Percentiles rank a stretch among this genome's conserved stretches.
phyloP scores from a whole-genome alignment of 2,113 vertebrate genomes.

The Calonectris borealis region DNA sequence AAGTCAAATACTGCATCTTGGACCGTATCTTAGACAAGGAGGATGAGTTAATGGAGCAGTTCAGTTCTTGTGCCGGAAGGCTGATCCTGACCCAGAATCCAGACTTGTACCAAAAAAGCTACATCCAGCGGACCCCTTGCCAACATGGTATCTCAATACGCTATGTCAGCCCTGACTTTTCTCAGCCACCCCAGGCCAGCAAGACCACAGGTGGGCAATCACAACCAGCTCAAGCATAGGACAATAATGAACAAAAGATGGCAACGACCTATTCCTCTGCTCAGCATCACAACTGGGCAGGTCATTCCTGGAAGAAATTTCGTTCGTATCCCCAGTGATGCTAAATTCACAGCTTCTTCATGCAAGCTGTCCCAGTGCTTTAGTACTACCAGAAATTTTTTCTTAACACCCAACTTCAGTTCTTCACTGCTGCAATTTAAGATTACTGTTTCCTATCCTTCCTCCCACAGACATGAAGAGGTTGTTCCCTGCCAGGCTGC shows the following conservation, averaged over 20 bases:
- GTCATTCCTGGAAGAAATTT: neutral
- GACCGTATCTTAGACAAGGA: neutral
- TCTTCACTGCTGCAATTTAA: neutral
- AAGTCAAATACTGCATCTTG: neutral
- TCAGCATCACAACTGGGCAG: accelerated
- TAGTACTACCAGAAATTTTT: neutral
- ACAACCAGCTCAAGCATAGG: neutral
- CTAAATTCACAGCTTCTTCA: neutral
- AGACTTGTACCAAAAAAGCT: neutral
- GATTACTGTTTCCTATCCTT: neutral
- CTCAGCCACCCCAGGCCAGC: neutral
- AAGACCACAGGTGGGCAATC: neutral
- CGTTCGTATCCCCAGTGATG: neutral
- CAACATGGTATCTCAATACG: neutral
- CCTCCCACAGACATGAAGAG: neutral
- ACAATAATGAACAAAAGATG: neutral
- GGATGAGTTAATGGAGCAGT: neutral
- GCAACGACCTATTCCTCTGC: neutral
- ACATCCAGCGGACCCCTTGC: neutral
- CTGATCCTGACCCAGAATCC: neutral
- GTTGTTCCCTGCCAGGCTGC: neutral
- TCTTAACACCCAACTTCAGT: neutral
- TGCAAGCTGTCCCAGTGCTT: neutral
- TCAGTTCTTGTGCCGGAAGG: neutral
- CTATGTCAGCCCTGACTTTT: neutral